Evolutionary conservation across 2,888 invertebrate genomes (phyloP).

Genomic region (Ochropleura leucogaster): DNA sequence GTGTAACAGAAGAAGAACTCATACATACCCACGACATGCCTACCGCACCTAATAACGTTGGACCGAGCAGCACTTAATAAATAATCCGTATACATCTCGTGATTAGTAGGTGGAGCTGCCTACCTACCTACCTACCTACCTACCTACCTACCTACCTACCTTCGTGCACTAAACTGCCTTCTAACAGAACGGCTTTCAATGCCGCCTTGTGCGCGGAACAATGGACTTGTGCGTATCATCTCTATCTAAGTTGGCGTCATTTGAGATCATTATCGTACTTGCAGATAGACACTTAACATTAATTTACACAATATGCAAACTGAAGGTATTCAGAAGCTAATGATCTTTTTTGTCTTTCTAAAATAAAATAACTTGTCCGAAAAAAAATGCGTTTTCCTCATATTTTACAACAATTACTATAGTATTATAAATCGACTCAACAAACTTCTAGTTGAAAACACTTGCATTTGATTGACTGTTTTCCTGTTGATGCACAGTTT

Average conservation of each 20-base stretch:
- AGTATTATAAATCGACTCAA: neutral
- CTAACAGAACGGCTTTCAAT: neutral
- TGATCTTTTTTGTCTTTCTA: neutral
- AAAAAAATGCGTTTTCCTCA: neutral
- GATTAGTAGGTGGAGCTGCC: neutral
- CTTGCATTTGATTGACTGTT: neutral
- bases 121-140: neutral
- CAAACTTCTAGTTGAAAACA: neutral
- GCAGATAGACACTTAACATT: neutral
- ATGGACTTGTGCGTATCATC: constrained; percentile 25
- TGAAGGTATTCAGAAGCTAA: neutral
- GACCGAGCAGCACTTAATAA: constrained; percentile 1
- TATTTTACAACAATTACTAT: neutral
- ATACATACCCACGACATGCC: neutral
- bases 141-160: neutral
- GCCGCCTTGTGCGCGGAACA: neutral
- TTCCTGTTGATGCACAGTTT: neutral
- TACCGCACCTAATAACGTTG: neutral
- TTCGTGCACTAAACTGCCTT: neutral
- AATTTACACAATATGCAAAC: constrained; percentile 2
- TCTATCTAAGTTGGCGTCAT: neutral
- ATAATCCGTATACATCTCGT: neutral
- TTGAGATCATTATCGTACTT: neutral
- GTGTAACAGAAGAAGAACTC: neutral
- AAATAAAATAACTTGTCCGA: constrained; percentile 2